phyloP scores from a whole-genome alignment of 2,113 vertebrate species.

The Emydura subglobosa region DNA sequence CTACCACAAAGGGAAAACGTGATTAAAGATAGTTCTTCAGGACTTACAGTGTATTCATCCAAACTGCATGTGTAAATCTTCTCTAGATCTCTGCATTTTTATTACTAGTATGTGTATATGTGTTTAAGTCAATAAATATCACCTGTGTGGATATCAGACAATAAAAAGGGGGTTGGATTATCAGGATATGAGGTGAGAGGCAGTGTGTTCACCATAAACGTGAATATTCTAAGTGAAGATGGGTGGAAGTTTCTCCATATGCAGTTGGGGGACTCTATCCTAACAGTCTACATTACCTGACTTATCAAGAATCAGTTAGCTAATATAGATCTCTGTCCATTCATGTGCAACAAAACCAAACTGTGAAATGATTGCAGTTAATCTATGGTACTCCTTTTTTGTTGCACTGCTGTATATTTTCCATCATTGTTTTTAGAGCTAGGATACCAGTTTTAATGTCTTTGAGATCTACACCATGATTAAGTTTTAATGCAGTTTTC shows the following conservation, averaged over 20 bases:
- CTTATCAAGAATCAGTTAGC: background rate
- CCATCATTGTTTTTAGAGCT: background rate
- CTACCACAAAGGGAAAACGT: no score
- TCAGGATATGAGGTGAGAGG: background rate
- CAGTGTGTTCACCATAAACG: background rate
- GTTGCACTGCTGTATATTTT: background rate
- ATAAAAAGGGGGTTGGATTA: background rate
- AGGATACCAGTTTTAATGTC: background rate
- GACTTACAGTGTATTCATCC: no score
- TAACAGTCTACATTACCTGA: background rate
- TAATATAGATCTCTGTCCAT: background rate
- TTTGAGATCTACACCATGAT: background rate
- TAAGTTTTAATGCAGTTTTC: background rate
- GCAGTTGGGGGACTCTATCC: fast-evolving
- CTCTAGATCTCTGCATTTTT: no score
- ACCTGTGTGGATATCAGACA: background rate
- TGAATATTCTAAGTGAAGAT: background rate
- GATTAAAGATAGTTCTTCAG: no score
- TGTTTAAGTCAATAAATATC: background rate
- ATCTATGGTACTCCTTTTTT: background rate
- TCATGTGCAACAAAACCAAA: background rate
- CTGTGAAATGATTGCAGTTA: background rate
- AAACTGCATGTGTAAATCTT: no score
- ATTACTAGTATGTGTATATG: background rate
- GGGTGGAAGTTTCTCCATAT: background rate